Base-by-base conservation (phyloP, 2,888 invertebrate genomes). In the Allophyes oxyacanthae region DNA sequence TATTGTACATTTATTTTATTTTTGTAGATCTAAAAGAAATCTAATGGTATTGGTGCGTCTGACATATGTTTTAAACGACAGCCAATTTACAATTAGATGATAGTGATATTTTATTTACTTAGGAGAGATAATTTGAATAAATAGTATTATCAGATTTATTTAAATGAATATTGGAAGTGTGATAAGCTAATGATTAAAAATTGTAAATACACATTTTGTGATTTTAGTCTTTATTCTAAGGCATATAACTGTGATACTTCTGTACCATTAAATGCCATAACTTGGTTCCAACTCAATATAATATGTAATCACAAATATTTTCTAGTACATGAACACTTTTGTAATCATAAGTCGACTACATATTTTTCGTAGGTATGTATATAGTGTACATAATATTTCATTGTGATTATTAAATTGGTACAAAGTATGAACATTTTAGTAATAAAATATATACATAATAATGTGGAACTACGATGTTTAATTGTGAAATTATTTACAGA, bases 11-110 rank as follows among this genome's bases (percentile, higher is more conserved):
- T 63, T 57, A 53, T 64, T 58, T 64, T 62, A 60, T 63, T 66
- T 69, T 74, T 72, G 63, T 77, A 76, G 68, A 74, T 77, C 64
- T 60, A 65, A 73, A 67, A 11, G 6, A 60, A 66, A 62, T 67
- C 61, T 68, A 59, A 63, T 49, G 56, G 64, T 54, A 64, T 75
- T 78, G 79, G 82, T 67, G 63, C 45, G 82, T 87, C 87, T 80
- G 77, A 77, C 77, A 90, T 90, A 88, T 90, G 89, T 90, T 90
- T 69, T 79, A 79, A 85, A 87, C 63, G 88, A 84, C 83, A 60
- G 74, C 77, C 81, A 79, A 74, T 66, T 64, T 78, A 64, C 50
- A 65, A 67, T 6, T 66, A 65, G 52, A 53, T 28, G 30, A 42
- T 72, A 74, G 64, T 64, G 43, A 62, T 69, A 63, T 60, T 72